Conservation (phyloP, 2,797 vertebrate species). For the Hylomyscus alleni region DNA sequence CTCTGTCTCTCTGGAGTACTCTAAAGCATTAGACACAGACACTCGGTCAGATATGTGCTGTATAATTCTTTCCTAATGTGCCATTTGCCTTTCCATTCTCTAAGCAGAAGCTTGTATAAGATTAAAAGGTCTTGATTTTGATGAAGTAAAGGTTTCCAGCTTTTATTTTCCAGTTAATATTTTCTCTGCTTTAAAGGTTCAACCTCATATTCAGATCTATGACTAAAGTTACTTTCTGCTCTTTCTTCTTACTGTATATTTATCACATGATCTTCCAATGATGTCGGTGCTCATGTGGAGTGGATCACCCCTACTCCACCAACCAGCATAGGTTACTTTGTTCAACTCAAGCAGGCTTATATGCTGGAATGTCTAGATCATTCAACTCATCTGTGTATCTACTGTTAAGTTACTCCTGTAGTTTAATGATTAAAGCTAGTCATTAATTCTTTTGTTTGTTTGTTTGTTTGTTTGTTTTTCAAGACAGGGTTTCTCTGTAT, state of each 20-base stretch:
- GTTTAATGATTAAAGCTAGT: not conserved
- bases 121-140: not conserved
- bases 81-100: not conserved
- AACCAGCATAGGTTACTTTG: not conserved
- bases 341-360: too few relatives aligned
- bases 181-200: not conserved
- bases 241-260: not conserved
- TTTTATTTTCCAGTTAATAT: not conserved
- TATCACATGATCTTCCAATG: not conserved
- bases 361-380: not conserved
- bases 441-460: not conserved
- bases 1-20: not conserved
- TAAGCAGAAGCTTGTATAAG: not conserved
- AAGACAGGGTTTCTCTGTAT: too few relatives aligned
- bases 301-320: rapidly evolving
- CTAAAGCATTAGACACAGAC: not conserved
- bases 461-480: too few relatives aligned
- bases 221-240: not conserved
- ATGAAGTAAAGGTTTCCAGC: not conserved
- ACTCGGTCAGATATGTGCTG: not conserved
- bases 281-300: not conserved
- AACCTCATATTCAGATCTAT: not conserved
- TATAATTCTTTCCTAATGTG: not conserved
- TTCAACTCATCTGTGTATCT: too few relatives aligned
- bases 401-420: not conserved